Percentiles rank a stretch among this genome's conserved stretches.
Conservation (phyloP, 2,113 vertebrate genomes). For the Nothobranchius furzeri region DNA sequence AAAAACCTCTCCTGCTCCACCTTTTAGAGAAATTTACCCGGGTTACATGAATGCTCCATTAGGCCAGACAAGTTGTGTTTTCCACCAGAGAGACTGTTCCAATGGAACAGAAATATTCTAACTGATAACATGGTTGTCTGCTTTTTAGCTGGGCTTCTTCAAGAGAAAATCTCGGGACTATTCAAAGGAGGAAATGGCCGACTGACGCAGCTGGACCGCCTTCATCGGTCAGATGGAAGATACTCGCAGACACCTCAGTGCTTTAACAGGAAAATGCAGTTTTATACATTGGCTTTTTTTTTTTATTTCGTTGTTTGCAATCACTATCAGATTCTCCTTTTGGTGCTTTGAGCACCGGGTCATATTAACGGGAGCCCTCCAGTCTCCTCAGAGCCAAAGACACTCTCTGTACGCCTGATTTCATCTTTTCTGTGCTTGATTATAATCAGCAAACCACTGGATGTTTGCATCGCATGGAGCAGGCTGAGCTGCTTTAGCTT, state of each 20-base stretch:
- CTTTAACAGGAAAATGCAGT: constrained; percentile 18
- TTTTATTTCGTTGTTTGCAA: constrained; percentile 27
- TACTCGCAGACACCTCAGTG: constrained; percentile 41
- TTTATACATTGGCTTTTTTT: constrained; percentile 5
- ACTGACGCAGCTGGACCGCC: constrained; percentile 39
- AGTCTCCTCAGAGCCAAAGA: constrained; percentile 3
- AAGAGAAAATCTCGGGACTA: constrained; percentile 79
- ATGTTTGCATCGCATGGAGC: constrained; percentile 7
- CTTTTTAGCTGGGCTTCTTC: constrained; percentile 79
- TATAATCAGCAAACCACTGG: background rate
- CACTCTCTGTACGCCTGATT: constrained; percentile 12
- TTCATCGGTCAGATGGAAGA: constrained; percentile 23
- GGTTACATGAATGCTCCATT: too few species aligned
- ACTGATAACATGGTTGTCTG: constrained; percentile 15
- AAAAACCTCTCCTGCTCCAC: too few species aligned
- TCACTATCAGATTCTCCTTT: constrained; percentile 18
- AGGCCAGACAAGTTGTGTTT: too few species aligned
- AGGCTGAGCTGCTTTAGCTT: constrained; percentile 13
- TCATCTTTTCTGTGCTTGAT: background rate
- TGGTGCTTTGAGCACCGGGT: constrained; percentile 6
- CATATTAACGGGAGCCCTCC: background rate
- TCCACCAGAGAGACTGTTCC: background rate
- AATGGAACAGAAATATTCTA: too few species aligned
- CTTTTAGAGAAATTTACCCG: too few species aligned
- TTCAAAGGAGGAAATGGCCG: constrained; percentile 75